These are phyloP conservation scores for Meganola albula DNA, from an alignment of 2,888 invertebrate genomes.

Conservation along the genomic window DNA sequence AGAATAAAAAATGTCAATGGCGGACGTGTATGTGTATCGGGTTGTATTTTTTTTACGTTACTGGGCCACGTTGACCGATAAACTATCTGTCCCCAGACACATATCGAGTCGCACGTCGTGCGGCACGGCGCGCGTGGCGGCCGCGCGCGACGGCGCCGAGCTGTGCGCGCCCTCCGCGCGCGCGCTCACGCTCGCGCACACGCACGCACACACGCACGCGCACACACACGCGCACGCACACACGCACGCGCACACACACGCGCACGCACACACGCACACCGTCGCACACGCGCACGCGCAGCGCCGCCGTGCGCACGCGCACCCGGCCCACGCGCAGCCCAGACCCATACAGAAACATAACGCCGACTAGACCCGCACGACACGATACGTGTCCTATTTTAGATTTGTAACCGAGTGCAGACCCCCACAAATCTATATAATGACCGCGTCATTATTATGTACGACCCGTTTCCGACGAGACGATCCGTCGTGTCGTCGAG, in stretches of 20 bases:
- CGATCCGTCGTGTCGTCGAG: too few relatives aligned
- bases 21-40: too few relatives aligned
- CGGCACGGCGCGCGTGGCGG: constrained; percentile 74
- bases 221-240: constrained; percentile 11
- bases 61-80: too few relatives aligned
- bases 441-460: too few relatives aligned
- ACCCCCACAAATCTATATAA: too few relatives aligned
- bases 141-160: constrained; percentile 79
- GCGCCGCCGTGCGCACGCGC: constrained; percentile 3
- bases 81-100: constrained; percentile 56
- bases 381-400: too few relatives aligned
- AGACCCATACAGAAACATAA: constrained; percentile 37
- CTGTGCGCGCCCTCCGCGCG: constrained; percentile 47
- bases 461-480: too few relatives aligned
- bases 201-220: constrained; percentile 14
- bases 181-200: constrained; percentile 41
- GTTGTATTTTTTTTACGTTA: too few relatives aligned
- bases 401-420: too few relatives aligned
- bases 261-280: constrained; percentile 1
- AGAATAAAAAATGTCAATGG: too few relatives aligned
- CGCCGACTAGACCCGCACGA: constrained; percentile 6
- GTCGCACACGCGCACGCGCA: constrained; percentile 2
- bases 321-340: too few relatives aligned
- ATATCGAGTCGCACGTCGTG: constrained; percentile 76
- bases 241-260: neutral